Evolutionary conservation across 2,113 vertebrate genomes (phyloP).

Genomic region (Pholis gunnellus): DNA sequence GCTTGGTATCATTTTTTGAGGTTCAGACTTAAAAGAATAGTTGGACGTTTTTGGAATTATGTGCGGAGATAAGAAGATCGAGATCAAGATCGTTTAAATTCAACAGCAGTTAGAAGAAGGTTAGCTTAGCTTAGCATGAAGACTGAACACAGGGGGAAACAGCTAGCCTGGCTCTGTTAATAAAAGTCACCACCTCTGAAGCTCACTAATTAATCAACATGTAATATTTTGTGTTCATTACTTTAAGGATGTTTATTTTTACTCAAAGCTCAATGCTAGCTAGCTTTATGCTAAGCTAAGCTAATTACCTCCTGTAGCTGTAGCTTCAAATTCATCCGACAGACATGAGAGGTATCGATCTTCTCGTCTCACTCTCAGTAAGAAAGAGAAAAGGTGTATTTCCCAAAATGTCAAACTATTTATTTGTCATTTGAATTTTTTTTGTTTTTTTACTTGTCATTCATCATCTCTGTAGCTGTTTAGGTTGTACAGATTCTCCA

Average conservation of each 20-base stretch:
- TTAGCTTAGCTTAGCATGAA: no score
- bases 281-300: neutral
- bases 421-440: neutral
- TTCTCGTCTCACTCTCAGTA: neutral
- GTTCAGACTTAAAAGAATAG: neutral
- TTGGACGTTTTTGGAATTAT: neutral
- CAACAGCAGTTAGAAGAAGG: no score
- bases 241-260: no score
- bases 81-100: no score
- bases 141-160: no score
- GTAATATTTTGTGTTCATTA: no score
- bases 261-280: neutral
- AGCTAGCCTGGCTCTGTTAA: no score
- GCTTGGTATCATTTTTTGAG: neutral
- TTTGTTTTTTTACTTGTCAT: no score
- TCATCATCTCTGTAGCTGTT: neutral
- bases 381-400: neutral
- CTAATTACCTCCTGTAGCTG: neutral
- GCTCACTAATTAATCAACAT: no score
- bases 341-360: neutral
- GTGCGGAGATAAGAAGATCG: neutral
- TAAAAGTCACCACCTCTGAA: no score
- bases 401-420: neutral
- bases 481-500: neutral
- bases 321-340: neutral